Conservation (phyloP, 1,140 invertebrate species). For the Papilio glaucus region DNA sequence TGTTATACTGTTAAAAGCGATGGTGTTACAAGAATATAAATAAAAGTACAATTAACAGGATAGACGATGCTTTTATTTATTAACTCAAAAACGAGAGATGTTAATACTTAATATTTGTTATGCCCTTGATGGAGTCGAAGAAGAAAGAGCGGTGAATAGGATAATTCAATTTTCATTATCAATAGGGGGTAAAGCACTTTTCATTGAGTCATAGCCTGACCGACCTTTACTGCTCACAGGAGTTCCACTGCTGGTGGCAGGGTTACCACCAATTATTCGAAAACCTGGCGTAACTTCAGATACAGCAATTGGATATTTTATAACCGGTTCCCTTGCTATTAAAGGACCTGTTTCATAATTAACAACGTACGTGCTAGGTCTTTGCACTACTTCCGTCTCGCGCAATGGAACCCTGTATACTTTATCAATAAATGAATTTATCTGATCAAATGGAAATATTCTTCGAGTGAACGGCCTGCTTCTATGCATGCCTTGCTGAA, state of each 20-base stretch:
- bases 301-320: background rate
- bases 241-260: slow-evolving; percentile 61
- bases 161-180: background rate
- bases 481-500: background rate
- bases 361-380: slow-evolving; percentile 6
- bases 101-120: background rate
- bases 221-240: slow-evolving; percentile 58
- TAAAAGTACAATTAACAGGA: too few species aligned
- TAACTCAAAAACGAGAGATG: background rate
- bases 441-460: slow-evolving; percentile 24
- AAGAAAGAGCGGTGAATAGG: too few species aligned
- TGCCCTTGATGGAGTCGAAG: background rate
- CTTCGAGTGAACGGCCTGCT: background rate
- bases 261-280: slow-evolving; percentile 60
- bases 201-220: slow-evolving; percentile 40
- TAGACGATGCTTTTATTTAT: background rate
- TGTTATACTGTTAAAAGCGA: too few species aligned
- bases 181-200: background rate
- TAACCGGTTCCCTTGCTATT: background rate
- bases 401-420: slow-evolving; percentile 1
- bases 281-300: slow-evolving; percentile 39
- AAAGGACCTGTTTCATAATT: slow-evolving; percentile 1
- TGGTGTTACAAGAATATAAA: too few species aligned
- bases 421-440: slow-evolving; percentile 22
- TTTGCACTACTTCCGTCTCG: background rate